Conservation (phyloP, 2,113 vertebrate genomes). For the Leiothrix lutea region DNA sequence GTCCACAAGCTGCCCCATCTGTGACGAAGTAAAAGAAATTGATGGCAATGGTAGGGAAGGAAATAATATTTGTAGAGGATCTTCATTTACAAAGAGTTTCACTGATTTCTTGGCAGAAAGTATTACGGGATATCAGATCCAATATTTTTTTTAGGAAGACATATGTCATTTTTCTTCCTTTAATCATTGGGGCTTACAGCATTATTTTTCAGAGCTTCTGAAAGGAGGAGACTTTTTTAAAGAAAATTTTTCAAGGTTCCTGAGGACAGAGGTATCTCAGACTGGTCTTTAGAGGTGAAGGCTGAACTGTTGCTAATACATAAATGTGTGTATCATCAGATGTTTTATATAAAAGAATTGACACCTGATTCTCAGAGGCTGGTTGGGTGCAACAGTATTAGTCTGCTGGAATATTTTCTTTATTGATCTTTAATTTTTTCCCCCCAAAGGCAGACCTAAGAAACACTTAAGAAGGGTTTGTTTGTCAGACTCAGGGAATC, state of each 20-base stretch:
- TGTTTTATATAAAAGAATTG: not conserved
- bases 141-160: not conserved
- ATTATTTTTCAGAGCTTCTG: not conserved
- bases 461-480: not conserved
- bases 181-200: not conserved
- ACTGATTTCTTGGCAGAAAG: not conserved
- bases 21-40: not conserved
- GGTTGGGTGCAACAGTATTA: not conserved
- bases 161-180: not conserved
- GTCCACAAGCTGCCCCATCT: not conserved
- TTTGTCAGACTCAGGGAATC: not conserved
- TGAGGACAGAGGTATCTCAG: not conserved
- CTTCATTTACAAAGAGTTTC: not conserved
- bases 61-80: not conserved
- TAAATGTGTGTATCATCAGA: not conserved
- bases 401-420: not conserved
- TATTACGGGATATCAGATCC: not conserved
- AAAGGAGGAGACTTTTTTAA: not conserved
- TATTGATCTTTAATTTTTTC: not conserved
- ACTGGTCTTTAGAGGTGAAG: not conserved
- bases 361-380: fast-evolving
- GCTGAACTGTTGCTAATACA: not conserved
- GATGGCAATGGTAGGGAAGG: not conserved
- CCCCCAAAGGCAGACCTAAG: not conserved
- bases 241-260: not conserved